phyloP scores from a whole-genome alignment of 2,888 invertebrate genomes.

The Drosophila paranaensis region DNA sequence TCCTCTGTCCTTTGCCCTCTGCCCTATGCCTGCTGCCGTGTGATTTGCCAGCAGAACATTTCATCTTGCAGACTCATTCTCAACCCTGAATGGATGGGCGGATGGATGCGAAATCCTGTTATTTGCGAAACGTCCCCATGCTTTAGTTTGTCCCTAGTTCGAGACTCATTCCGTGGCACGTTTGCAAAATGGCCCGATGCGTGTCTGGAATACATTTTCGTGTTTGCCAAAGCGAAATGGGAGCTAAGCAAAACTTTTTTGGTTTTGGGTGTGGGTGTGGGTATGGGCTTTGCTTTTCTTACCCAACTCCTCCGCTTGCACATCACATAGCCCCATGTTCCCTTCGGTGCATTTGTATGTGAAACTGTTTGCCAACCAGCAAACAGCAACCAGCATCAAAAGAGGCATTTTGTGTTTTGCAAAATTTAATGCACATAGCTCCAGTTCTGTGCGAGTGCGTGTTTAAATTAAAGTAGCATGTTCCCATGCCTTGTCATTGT shows the following conservation, averaged over 20 bases:
- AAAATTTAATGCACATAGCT: constrained; percentile 61
- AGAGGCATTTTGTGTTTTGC: constrained; percentile 69
- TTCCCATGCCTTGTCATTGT: neutral
- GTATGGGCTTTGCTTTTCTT: constrained; percentile 34
- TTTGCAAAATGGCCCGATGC: constrained; percentile 84
- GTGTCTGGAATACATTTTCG: constrained; percentile 84
- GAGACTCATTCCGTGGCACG: constrained; percentile 82
- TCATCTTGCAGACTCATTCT: constrained; percentile 21
- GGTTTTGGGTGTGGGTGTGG: neutral
- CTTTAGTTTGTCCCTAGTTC: constrained; percentile 20
- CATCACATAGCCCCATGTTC: constrained; percentile 5
- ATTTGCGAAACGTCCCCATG: constrained; percentile 16
- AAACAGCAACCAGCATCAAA: constrained; percentile 35
- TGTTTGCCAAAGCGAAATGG: constrained; percentile 69
- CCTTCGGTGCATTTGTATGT: constrained; percentile 66
- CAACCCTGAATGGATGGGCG: constrained; percentile 61
- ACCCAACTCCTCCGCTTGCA: constrained; percentile 10
- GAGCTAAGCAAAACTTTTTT: constrained; percentile 46
- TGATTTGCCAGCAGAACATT: constrained; percentile 49
- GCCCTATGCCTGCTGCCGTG: constrained; percentile 6
- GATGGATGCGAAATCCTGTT: constrained; percentile 59
- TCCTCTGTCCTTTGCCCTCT: neutral
- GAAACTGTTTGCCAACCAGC: constrained; percentile 64
- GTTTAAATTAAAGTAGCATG: constrained; percentile 9
- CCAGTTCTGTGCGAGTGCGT: constrained; percentile 1